phyloP scores from a whole-genome alignment of 2,888 invertebrate species.

The Corythucha ciliata region DNA sequence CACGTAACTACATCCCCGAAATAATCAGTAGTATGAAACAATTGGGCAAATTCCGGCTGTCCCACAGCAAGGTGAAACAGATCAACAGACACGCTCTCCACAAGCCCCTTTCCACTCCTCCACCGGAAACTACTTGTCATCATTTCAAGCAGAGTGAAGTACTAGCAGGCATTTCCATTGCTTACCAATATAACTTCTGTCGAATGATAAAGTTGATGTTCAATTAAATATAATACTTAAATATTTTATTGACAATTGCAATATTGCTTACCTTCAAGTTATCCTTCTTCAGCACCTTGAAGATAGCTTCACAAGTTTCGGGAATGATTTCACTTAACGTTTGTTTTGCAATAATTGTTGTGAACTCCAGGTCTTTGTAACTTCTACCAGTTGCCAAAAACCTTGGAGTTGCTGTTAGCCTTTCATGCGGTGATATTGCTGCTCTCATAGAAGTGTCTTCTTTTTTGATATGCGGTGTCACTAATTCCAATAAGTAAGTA shows the following conservation, averaged over 20 bases:
- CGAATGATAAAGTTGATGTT: too few species aligned
- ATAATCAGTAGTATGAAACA: slow-evolving; percentile 26
- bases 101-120: too few species aligned
- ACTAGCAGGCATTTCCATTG: too few species aligned
- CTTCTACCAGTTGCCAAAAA: slow-evolving; percentile 36
- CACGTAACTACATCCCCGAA: slow-evolving; percentile 29
- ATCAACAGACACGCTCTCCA: too few species aligned
- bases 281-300: slow-evolving; percentile 33
- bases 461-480: slow-evolving; percentile 2
- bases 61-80: too few species aligned
- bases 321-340: slow-evolving; percentile 34
- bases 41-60: too few species aligned
- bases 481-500: slow-evolving; percentile 28
- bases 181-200: too few species aligned
- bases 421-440: not conserved
- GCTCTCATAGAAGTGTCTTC: not conserved
- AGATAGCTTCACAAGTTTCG: slow-evolving; percentile 27
- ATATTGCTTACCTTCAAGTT: slow-evolving; percentile 34
- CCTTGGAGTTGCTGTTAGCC: too few species aligned
- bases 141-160: too few species aligned
- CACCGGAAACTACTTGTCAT: too few species aligned
- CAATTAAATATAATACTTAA: too few species aligned
- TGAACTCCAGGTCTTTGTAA: slow-evolving; percentile 37
- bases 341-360: slow-evolving; percentile 36
- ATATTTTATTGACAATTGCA: slow-evolving; percentile 21